Base-by-base conservation (phyloP, 2,113 vertebrate species). In the Apaloderma vittatum region DNA sequence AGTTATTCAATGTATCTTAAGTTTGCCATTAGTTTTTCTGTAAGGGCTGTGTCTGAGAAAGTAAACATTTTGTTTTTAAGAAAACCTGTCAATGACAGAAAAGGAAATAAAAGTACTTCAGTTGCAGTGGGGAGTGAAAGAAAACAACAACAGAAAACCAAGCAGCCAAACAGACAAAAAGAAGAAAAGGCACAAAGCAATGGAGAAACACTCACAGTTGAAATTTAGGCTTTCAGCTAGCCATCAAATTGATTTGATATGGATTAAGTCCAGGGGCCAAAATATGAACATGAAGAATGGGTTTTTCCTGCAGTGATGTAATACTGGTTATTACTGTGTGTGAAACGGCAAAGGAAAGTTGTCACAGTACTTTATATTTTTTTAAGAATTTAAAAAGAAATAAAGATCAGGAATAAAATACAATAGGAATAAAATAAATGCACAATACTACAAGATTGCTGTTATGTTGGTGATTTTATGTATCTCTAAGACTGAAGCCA, bases 201-300 rank as follows among this genome's bases (percentile, higher is more conserved):
- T 37, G 16, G 6, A 86, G 12, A 7, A 72, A 27, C 34, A 52
- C 13, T 90, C 57, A 45, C 7, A 68, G 26, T 24, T 86, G 16
- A 72, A 85, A 80, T 65, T 37, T 68, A 72, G 43, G 18, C 43
- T 94, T 93, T 88, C 37, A 79, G 34, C 21, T 36, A 88, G 46
- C 36, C 20, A 36, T 71, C 49, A 80, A 76, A 92, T 76, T 83
- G 59, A 91, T 92, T 95, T 80, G 21, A n/a, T 67, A 87, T 30
- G 34, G 45, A 87, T 72, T 80, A 82, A 45, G 11, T 37, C 37
- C 34, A 86, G 30, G 45, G 43, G 23, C 22, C 14, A 71, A 83
- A 89, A 43, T 48, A 55, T 5, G 9, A 81, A 71, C 11, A 55
- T 51, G 37, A 88, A 92, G n/a, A 95, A 85, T 23, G 32, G 19